Conservation (phyloP, 2,888 invertebrate species). For the Pammene fasciana region DNA sequence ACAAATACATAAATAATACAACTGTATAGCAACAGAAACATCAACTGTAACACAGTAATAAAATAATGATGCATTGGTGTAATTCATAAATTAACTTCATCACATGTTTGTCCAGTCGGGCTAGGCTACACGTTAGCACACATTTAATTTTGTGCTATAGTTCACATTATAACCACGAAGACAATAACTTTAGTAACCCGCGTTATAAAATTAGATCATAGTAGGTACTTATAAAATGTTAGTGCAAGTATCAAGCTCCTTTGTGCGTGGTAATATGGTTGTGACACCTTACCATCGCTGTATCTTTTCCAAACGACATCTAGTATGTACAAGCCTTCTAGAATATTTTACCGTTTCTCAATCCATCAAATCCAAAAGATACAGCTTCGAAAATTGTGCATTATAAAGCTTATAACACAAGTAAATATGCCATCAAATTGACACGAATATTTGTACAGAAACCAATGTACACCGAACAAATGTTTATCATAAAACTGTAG, state of each 20-base stretch:
- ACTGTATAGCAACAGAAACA: slow-evolving; percentile 57
- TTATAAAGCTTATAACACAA: slow-evolving; percentile 63
- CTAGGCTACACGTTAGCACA: slow-evolving; percentile 25
- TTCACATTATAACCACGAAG: neutral
- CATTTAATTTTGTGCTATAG: slow-evolving; percentile 8
- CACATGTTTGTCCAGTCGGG: slow-evolving; percentile 45
- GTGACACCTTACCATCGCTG: slow-evolving; percentile 9
- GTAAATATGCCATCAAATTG: slow-evolving; percentile 68
- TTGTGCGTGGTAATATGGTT: slow-evolving; percentile 32
- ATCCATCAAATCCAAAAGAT: slow-evolving; percentile 14
- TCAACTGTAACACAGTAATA: slow-evolving; percentile 46
- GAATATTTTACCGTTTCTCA: slow-evolving; percentile 14
- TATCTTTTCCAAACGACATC: slow-evolving; percentile 21
- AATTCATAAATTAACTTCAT: slow-evolving; percentile 47
- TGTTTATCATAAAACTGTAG: slow-evolving; percentile 32
- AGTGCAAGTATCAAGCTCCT: slow-evolving; percentile 37
- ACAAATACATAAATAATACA: slow-evolving; percentile 69
- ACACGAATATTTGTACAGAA: slow-evolving; percentile 67
- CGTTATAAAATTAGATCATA: slow-evolving; percentile 12
- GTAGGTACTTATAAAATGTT: slow-evolving; percentile 15
- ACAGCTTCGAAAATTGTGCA: slow-evolving; percentile 59
- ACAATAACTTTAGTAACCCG: slow-evolving; percentile 6
- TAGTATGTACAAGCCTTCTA: slow-evolving; percentile 27
- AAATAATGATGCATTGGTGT: slow-evolving; percentile 56
- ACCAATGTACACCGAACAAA: slow-evolving; percentile 60